Evolutionary conservation across 2,888 invertebrate genomes (phyloP).

Genomic region (Callyntrura guangdongensis): DNA sequence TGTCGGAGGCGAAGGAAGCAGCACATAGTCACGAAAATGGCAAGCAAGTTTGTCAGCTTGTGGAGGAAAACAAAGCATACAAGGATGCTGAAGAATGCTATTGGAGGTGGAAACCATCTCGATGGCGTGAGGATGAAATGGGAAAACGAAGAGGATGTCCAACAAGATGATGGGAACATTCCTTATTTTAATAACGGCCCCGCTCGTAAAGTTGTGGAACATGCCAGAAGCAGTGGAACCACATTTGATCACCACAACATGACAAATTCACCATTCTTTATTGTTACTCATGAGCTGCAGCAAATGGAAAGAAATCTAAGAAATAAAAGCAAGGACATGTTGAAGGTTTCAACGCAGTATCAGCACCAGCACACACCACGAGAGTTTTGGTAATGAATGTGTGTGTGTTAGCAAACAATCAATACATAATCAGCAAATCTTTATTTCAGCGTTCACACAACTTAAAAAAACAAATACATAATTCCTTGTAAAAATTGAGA

Average conservation of each 20-base stretch:
- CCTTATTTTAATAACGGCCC: background rate
- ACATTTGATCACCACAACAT: conserved; percentile 15
- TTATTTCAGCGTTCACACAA: background rate
- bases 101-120: background rate
- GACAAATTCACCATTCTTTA: conserved; percentile 51
- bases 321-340: conserved; percentile 3
- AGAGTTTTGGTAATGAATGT: conserved; percentile 12
- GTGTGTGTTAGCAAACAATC: background rate
- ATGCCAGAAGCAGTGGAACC: background rate
- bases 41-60: conserved; percentile 60
- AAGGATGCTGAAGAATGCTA: background rate
- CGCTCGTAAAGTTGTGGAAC: background rate
- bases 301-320: conserved; percentile 49
- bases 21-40: conserved; percentile 75
- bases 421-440: background rate
- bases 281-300: conserved; percentile 62
- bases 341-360: background rate
- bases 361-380: background rate
- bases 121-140: conserved; percentile 6
- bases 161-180: conserved; percentile 1
- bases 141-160: conserved; percentile 39
- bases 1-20: conserved; percentile 76
- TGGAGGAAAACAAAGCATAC: background rate
- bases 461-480: background rate
- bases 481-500: background rate